Evolutionary conservation across 2,888 invertebrate species (phyloP), one percentile per base, ranked within the genome.

Genomic region (Nomada fucata): DNA sequence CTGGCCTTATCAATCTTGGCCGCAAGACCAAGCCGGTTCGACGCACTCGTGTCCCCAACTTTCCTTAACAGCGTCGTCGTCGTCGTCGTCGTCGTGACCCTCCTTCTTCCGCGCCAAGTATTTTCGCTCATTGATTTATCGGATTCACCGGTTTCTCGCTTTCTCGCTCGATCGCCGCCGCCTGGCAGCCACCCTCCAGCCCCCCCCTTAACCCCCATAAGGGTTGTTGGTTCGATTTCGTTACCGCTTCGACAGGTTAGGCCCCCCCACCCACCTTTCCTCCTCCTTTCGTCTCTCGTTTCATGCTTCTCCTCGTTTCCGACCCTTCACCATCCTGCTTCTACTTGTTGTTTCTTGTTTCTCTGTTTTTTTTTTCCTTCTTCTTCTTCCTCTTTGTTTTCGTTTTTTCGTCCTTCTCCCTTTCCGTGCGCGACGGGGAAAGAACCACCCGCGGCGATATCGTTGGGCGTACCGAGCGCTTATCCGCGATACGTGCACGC

Each of bases 401-500:
- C 26, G 26, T 26, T 2, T 26, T 26, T 2, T 15, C 9, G 3
- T 11, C 23, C 0, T 2, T 13, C 44, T 20, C n/a, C 2, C 20
- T 15, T 18, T 65, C 65, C 3, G 10, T 3, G 3, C 53, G 61
- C 9, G 68, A 69, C 67, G 67, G 7, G 47, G 4, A 47, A 47
- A 47, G 47, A 47, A 47, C 47, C 36, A 36, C 36, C 36, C 36
- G 57, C 23, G 63, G 82, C 71, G 61, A 82, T 68, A 81, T 78
- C 81, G 83, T 59, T 74, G 74, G 80, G 80, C 82, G 79, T 80
- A 82, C 81, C 74, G 76, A 79, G 82, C 82, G 87, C 85, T 85
- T 86, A 88, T 88, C 89, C 84, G 83, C 76, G 78, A 81, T 79
- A 83, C 86, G 92, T 92, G 90, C 91, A 93, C 92, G 92, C 92